These are phyloP conservation scores for Anoura caudifer DNA, from an alignment of 2,113 vertebrate genomes.

Conservation along the genomic window DNA sequence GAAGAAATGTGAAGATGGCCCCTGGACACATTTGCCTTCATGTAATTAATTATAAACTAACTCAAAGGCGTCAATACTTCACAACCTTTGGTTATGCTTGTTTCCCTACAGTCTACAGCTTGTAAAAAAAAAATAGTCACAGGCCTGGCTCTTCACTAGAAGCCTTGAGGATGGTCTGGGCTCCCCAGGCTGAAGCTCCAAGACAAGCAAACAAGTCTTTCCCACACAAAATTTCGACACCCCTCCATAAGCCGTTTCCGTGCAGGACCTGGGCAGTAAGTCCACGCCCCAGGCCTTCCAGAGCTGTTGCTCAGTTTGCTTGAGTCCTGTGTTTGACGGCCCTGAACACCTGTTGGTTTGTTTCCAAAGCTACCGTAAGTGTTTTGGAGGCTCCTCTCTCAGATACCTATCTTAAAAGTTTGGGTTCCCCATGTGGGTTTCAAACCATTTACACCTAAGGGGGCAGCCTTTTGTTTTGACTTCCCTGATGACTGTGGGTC, in stretches of 20 bases:
- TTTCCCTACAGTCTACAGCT: background rate
- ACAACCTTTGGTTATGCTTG: no score
- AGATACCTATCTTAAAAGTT: background rate
- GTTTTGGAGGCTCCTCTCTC: background rate
- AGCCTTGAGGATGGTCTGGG: constrained; percentile 77
- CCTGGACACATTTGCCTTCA: constrained; percentile 68
- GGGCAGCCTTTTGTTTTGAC: background rate
- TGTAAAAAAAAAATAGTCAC: background rate
- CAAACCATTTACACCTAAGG: background rate
- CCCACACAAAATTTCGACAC: accelerated
- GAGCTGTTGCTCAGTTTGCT: background rate
- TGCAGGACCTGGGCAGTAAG: background rate
- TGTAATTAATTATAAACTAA: accelerated
- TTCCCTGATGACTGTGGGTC: background rate
- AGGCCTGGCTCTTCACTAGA: constrained; percentile 80
- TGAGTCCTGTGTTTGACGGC: background rate
- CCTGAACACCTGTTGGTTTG: background rate
- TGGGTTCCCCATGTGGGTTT: background rate
- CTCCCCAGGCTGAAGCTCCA: background rate
- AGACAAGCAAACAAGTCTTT: background rate
- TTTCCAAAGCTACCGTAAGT: background rate
- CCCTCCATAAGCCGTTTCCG: background rate
- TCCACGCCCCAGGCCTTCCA: accelerated
- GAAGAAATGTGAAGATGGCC: constrained; percentile 78
- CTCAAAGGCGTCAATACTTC: accelerated